A percentile compares a stretch with the other conserved stretches of the same genome.
These are phyloP conservation scores for Delia radicum DNA, from an alignment of 1,140 invertebrate genomes.

Conservation along the genomic window DNA sequence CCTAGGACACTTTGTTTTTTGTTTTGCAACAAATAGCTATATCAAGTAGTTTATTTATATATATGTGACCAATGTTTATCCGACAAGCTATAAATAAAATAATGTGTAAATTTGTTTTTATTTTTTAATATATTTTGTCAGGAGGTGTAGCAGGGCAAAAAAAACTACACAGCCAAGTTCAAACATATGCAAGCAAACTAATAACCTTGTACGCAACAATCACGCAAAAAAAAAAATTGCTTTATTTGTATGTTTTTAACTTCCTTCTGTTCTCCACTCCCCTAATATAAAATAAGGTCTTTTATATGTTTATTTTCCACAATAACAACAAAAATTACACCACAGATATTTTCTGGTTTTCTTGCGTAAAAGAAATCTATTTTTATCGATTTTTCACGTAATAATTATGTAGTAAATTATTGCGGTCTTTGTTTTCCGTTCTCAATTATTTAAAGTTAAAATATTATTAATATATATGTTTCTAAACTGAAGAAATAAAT, in stretches of 20 bases:
- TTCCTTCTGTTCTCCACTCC: neutral
- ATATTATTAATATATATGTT: too few relatives aligned
- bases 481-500: too few relatives aligned
- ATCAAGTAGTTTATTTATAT: too few relatives aligned
- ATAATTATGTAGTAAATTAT: constrained; percentile 5
- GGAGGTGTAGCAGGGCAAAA: neutral
- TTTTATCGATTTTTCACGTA: constrained; percentile 33
- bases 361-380: constrained; percentile 28
- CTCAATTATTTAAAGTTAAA: too few relatives aligned
- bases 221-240: neutral
- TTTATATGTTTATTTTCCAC: neutral
- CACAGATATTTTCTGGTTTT: neutral
- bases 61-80: too few relatives aligned
- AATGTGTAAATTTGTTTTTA: too few relatives aligned
- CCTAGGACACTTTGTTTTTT: too few relatives aligned
- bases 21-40: too few relatives aligned
- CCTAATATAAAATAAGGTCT: too few relatives aligned
- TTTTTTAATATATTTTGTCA: neutral
- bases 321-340: neutral
- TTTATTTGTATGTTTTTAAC: neutral
- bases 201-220: neutral
- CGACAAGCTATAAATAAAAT: too few relatives aligned
- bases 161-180: neutral
- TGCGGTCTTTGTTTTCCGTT: neutral
- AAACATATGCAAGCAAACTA: neutral